Conservation (phyloP, 2,888 invertebrate species). For the Eurois occulta region DNA sequence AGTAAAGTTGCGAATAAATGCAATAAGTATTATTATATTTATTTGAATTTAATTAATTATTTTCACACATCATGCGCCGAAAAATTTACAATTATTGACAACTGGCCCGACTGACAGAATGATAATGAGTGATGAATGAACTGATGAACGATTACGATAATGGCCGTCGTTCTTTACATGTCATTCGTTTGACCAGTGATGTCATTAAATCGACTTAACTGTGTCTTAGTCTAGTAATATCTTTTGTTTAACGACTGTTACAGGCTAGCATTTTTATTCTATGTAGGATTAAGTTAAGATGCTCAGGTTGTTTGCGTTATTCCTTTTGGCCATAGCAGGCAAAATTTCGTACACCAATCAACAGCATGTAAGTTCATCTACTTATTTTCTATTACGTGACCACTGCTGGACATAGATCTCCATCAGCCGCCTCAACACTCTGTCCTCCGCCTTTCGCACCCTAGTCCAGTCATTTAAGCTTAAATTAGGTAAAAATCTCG, state of each 20-base stretch:
- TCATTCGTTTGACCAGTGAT: conserved; percentile 29
- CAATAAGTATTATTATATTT: conserved; percentile 32
- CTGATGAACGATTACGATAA: not conserved
- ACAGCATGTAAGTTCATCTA: conserved; percentile 6
- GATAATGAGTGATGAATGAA: conserved; percentile 1
- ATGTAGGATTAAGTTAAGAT: not conserved
- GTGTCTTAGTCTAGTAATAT: not conserved
- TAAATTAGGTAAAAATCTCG: no score
- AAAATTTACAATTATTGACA: conserved; percentile 31
- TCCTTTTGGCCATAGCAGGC: not conserved
- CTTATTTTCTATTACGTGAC: not conserved
- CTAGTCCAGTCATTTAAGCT: no score
- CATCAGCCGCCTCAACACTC: not conserved
- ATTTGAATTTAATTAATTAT: conserved; percentile 34
- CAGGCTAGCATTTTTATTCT: not conserved
- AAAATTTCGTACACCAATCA: not conserved
- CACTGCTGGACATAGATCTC: not conserved
- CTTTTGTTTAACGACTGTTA: not conserved
- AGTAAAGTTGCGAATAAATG: conserved; percentile 48
- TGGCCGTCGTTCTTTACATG: not conserved
- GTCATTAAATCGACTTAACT: not conserved
- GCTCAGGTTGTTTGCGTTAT: conserved; percentile 12
- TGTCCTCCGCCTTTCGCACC: not conserved
- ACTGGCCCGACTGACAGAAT: conserved; percentile 6
- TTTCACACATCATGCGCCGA: conserved; percentile 35